These are phyloP conservation scores for Lordiphosa collinella DNA, from an alignment of 1,140 invertebrate species.

Conservation along the genomic window DNA sequence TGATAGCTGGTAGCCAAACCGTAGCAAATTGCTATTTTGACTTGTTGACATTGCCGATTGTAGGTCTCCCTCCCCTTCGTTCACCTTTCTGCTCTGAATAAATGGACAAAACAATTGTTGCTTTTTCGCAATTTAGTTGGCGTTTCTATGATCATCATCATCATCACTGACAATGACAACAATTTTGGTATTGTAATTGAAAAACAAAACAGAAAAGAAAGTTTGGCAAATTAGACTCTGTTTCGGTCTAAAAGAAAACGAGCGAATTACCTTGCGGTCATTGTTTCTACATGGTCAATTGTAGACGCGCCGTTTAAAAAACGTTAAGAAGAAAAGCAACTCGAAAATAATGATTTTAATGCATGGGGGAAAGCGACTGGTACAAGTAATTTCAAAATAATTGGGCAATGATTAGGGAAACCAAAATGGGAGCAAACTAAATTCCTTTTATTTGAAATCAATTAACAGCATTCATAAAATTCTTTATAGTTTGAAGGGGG, in stretches of 20 bases:
- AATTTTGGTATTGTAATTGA: constrained; percentile 31
- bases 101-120: not conserved
- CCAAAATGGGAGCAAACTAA: constrained; percentile 1
- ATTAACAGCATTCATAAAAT: constrained; percentile 7
- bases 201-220: constrained; percentile 26
- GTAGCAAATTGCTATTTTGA: constrained; percentile 22
- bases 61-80: not conserved
- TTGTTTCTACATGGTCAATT: constrained; percentile 33
- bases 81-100: no score
- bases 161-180: constrained; percentile 20
- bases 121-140: constrained; percentile 33
- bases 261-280: constrained; percentile 29
- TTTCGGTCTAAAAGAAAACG: constrained; percentile 19
- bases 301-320: constrained; percentile 22
- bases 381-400: constrained; percentile 38
- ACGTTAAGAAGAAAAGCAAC: constrained; percentile 15
- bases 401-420: constrained; percentile 10
- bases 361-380: constrained; percentile 22
- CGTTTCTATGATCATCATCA: constrained; percentile 20
- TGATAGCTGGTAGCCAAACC: constrained; percentile 25
- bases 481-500: not conserved
- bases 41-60: constrained; percentile 27
- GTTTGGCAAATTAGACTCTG: constrained; percentile 38
- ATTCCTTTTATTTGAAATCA: not conserved
- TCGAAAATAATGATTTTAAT: constrained; percentile 16